A percentile compares a stretch with the other conserved stretches of the same genome.
phyloP scores from a whole-genome alignment of 2,113 vertebrate species.

The Rhinogobius similis region DNA sequence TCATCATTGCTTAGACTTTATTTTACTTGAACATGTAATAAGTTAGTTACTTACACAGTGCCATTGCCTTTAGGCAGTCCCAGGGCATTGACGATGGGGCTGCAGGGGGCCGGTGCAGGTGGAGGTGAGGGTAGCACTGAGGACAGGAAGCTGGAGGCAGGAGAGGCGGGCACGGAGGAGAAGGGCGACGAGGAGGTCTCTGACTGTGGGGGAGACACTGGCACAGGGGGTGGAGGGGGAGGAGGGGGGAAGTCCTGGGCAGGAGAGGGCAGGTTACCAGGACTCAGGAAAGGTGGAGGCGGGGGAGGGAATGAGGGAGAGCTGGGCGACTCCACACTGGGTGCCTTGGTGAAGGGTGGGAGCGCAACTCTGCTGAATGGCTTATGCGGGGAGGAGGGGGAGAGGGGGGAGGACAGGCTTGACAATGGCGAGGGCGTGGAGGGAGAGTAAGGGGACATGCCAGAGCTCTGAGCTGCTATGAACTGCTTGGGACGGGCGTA shows the following conservation, averaged over 20 bases:
- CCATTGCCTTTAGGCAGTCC: slow-evolving; percentile 90
- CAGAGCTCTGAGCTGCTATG: slow-evolving; percentile 91
- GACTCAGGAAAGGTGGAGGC: slow-evolving; percentile 88
- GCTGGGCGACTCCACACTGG: slow-evolving; percentile 81
- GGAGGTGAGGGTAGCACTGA: slow-evolving; percentile 90
- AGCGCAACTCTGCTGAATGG: slow-evolving; percentile 78
- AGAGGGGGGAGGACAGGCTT: slow-evolving; percentile 88
- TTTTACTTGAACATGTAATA: no score
- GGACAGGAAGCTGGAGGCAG: slow-evolving; percentile 89
- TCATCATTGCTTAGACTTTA: no score
- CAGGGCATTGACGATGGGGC: slow-evolving; percentile 85
- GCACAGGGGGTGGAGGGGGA: slow-evolving; percentile 68
- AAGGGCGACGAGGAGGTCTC: slow-evolving; percentile 75
- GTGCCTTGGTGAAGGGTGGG: slow-evolving; percentile 77
- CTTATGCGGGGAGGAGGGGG: slow-evolving; percentile 84
- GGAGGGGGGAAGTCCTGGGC: slow-evolving; percentile 75
- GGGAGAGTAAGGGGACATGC: slow-evolving; percentile 80
- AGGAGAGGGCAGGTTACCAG: slow-evolving; percentile 83
- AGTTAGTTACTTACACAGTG: slow-evolving; percentile 73
- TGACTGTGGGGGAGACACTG: slow-evolving; percentile 59
- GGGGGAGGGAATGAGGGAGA: slow-evolving; percentile 93
- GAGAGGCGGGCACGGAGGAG: slow-evolving; percentile 77
- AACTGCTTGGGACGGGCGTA: slow-evolving; percentile 98
- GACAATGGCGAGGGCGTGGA: slow-evolving; percentile 88
- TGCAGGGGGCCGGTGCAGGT: slow-evolving; percentile 78